These are phyloP conservation scores for Festucalex cinctus DNA, from an alignment of 2,113 vertebrate genomes.

Conservation along the genomic window DNA sequence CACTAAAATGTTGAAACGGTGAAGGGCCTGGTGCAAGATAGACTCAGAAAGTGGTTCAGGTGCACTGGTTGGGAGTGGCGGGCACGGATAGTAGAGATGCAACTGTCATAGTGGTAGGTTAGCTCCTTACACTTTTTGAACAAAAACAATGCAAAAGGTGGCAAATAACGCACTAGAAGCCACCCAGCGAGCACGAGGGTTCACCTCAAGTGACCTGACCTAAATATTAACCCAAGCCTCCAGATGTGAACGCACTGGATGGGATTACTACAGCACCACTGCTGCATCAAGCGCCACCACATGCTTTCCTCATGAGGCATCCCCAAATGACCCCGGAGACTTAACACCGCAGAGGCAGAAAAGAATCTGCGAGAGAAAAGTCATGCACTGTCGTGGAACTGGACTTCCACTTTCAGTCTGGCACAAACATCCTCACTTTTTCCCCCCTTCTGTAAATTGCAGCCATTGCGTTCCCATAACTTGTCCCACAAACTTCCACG, in stretches of 20 bases:
- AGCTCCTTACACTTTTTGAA: neutral
- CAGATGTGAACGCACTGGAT: constrained; percentile 68
- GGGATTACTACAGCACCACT: constrained; percentile 70
- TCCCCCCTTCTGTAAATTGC: constrained; percentile 39
- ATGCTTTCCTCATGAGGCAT: constrained; percentile 70
- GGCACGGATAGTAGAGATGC: neutral
- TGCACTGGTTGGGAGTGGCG: neutral
- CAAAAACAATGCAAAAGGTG: neutral
- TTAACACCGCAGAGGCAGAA: constrained; percentile 6
- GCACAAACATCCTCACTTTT: constrained; percentile 8
- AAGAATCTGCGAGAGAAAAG: neutral
- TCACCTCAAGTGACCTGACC: constrained; percentile 72
- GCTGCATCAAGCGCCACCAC: constrained; percentile 65
- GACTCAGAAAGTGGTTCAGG: neutral
- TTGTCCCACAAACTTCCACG: neutral
- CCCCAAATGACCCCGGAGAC: constrained; percentile 66
- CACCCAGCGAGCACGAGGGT: constrained; percentile 54
- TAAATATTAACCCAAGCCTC: constrained; percentile 75
- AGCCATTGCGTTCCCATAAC: constrained; percentile 52
- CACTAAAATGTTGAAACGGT: neutral
- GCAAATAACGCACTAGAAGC: constrained; percentile 44
- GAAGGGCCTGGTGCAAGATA: neutral
- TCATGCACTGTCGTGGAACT: neutral
- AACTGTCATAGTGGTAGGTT: neutral
- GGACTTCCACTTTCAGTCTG: neutral